Evolutionary conservation across 2,797 vertebrate genomes (phyloP), one percentile per base, ranked within the genome.

Genomic region (Novumbra hubbsi): DNA sequence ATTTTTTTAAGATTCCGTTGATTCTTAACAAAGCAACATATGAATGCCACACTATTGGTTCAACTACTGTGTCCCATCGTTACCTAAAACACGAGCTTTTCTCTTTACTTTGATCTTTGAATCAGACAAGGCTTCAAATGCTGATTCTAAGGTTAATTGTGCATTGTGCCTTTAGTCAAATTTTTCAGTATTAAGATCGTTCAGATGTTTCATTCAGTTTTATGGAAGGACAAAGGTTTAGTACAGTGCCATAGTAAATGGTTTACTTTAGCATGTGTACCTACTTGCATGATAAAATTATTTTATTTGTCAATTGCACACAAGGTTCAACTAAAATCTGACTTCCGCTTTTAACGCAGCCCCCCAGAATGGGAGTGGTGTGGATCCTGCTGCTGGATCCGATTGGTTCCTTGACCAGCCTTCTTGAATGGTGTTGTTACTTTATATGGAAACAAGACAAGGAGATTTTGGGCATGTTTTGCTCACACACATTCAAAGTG

Each of bases 391-490:
- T 28, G 72, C 69, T n/a, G 71, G 21, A 62, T 5, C 38, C 38
- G 12, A 78, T 74, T 17, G 9, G 41, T 45, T 45, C 41, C 41
- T 45, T 45, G 41, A 2, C 41, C 41, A 45, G 14, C 5, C 1
- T 45, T 45, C 11, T 1, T 11, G 14, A 45, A 45, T 11, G 55
- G 55, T 60, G 55, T 60, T 9, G 24, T 60, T 24, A 60, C 55
- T 60, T 57, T 4, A 57, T 12, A 14, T 45, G 41, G 41, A 4
- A 38, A 38, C 34, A 38, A 38, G 8, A 2, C 34, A 74, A 84
- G 65, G 27, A 19, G 14, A 78, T 75, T 16, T 81, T 78, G 49
- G 87, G 64, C 77, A 66, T 76, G 68, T 82, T 84, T 6, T 73
- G 74, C 60, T 60, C 68, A 81, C 80, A 76, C 28, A 70, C n/a